These are phyloP conservation scores for Orthosia gothica DNA, from an alignment of 2,888 invertebrate species.

Conservation along the genomic window DNA sequence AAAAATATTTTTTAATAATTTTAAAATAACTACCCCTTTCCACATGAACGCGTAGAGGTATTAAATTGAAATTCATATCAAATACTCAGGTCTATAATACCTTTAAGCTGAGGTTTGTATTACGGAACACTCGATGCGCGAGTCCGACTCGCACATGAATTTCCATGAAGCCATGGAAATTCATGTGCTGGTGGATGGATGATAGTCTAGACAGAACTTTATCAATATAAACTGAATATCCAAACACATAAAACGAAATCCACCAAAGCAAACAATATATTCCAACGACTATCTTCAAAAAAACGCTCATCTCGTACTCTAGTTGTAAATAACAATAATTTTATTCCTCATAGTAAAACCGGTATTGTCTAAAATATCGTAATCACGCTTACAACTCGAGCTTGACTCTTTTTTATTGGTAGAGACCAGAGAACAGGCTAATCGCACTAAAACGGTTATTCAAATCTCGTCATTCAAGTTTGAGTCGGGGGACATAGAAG, in stretches of 20 bases:
- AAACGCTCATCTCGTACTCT: constrained; percentile 36
- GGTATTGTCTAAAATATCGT: constrained; percentile 58
- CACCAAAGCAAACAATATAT: constrained; percentile 4
- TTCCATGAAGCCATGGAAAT: background rate
- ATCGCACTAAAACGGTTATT: constrained; percentile 63
- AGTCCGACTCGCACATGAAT: too few relatives aligned
- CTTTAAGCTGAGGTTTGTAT: too few relatives aligned
- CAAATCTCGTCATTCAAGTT: constrained; percentile 65
- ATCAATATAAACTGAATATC: background rate
- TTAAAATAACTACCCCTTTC: too few relatives aligned
- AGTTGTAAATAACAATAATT: constrained; percentile 55
- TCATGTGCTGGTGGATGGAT: too few relatives aligned
- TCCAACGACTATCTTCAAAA: constrained; percentile 22
- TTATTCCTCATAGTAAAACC: constrained; percentile 57
- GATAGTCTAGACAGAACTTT: too few relatives aligned
- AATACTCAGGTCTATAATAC: too few relatives aligned
- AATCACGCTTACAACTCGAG: constrained; percentile 43
- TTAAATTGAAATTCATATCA: too few relatives aligned
- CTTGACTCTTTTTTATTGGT: constrained; percentile 60
- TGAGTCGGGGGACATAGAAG: constrained; percentile 30
- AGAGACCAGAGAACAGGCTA: constrained; percentile 54
- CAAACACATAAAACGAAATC: background rate
- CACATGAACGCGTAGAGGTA: too few relatives aligned
- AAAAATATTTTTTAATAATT: too few relatives aligned
- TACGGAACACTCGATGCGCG: too few relatives aligned